Percentiles rank a stretch among this genome's conserved stretches.
These are phyloP conservation scores for Leptinotarsa defecta DNA, from an alignment of 1,140 invertebrate species.

Conservation along the genomic window DNA sequence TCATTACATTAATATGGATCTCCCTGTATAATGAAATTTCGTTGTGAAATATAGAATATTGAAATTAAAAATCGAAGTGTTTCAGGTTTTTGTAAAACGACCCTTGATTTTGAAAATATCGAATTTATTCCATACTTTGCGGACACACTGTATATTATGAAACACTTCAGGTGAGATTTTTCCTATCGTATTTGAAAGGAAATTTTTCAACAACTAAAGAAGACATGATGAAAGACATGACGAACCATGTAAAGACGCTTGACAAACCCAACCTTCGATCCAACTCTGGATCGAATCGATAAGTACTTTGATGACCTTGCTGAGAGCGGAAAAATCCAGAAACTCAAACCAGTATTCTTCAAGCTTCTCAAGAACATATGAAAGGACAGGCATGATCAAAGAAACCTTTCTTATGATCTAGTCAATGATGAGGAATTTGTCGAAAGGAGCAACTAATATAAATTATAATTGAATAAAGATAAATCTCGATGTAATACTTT, in stretches of 20 bases:
- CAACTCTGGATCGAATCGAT: not conserved
- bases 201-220: not conserved
- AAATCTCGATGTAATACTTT: too few species aligned
- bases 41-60: too few species aligned
- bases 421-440: not conserved
- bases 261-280: not conserved
- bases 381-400: not conserved
- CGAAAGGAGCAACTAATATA: not conserved
- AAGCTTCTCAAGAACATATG: not conserved
- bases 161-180: not conserved
- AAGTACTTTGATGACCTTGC: slow-evolving; percentile 4
- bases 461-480: too few species aligned
- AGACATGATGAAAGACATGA: not conserved
- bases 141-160: too few species aligned
- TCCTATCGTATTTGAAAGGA: not conserved
- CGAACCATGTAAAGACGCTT: not conserved
- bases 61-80: too few species aligned
- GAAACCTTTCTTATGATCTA: not conserved
- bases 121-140: too few species aligned
- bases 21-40: too few species aligned
- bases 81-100: too few species aligned
- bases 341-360: not conserved
- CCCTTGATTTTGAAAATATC: too few species aligned
- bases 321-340: not conserved
- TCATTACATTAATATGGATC: too few species aligned